Conservation (phyloP, 2,113 vertebrate genomes). For the Leucosticte australis region DNA sequence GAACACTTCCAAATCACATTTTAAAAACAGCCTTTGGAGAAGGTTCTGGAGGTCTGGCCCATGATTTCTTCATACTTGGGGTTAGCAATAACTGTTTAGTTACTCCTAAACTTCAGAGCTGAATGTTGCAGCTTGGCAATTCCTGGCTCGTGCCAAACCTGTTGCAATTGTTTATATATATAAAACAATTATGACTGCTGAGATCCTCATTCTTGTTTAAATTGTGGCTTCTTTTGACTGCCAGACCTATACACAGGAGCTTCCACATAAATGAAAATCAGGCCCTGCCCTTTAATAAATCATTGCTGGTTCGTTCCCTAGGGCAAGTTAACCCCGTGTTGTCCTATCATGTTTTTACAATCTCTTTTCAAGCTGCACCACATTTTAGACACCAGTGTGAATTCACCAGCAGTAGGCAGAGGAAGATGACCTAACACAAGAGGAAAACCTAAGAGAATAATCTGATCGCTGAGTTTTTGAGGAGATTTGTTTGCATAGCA, state of each 20-base stretch:
- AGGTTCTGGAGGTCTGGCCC: not conserved
- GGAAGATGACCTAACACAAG: not conserved
- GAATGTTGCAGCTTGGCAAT: not conserved
- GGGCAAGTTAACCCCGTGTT: not conserved
- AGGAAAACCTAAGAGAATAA: not conserved
- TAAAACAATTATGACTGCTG: not conserved
- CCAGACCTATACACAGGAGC: not conserved
- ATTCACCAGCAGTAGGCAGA: not conserved
- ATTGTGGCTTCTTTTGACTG: not conserved
- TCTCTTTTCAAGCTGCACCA: not conserved
- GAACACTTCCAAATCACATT: not conserved
- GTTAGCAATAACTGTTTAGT: not conserved
- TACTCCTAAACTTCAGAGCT: not conserved
- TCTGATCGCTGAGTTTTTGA: not conserved
- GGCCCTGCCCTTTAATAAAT: not conserved
- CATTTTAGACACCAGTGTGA: not conserved
- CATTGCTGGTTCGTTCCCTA: not conserved
- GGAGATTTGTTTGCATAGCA: not conserved
- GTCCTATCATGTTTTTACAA: not conserved
- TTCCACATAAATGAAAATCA: slow-evolving; percentile 7
- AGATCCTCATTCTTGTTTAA: slow-evolving; percentile 16
- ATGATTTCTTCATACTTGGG: not conserved
- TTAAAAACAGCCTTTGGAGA: not conserved
- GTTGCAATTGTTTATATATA: not conserved
- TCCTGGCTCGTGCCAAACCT: not conserved